Base-by-base conservation (phyloP, 2,888 invertebrate species). In the Rotaria sp. region DNA sequence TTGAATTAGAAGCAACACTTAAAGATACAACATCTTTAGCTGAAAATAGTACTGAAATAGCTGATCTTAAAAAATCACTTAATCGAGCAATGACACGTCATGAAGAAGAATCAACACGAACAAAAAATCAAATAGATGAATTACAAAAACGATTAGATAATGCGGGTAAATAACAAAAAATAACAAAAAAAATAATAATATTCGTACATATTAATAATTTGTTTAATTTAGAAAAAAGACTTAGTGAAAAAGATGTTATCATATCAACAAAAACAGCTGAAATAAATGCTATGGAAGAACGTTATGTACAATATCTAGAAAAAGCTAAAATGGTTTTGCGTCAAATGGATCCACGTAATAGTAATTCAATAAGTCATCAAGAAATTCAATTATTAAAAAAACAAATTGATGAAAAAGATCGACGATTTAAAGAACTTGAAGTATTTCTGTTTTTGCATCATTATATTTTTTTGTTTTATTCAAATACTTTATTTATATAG, bases 271-370 rank as follows among this genome's bases (percentile, higher is more conserved):
- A 95, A 87, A 96, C 96, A 88, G 93, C 94, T 26, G 96, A 96
- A 88, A 92, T 95, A 86, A 92, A 94, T 87, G 93, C 94, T 13
- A 93, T 94, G 87, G 96, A 96, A 90, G 94, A 95, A 87, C 94
- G 94, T 89, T 95, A 96, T 91, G 94, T 94, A 90, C 95, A 95
- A 90, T 95, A 95, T 90, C 93, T 97, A 30, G 96, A 96, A 89
- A 96, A 96, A 91, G 96, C 97, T 38, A 95, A 95, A 91, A 95
- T 88, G 80, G 80, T 80, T 11, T 13, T 80, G n/a, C 80, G 80
- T n/a, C 45, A 41, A 80, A 80, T 80, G 45, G 80, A 80, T 80
- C 45, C 80, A 80, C 80, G 80, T 45, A 80, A 80, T 80, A 92
- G 90, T 87, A 90, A 90, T 85, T 91, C 91, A 0, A 90, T 92